These are phyloP conservation scores for Notiomystis cincta DNA, from an alignment of 2,113 vertebrate genomes.

Conservation along the genomic window DNA sequence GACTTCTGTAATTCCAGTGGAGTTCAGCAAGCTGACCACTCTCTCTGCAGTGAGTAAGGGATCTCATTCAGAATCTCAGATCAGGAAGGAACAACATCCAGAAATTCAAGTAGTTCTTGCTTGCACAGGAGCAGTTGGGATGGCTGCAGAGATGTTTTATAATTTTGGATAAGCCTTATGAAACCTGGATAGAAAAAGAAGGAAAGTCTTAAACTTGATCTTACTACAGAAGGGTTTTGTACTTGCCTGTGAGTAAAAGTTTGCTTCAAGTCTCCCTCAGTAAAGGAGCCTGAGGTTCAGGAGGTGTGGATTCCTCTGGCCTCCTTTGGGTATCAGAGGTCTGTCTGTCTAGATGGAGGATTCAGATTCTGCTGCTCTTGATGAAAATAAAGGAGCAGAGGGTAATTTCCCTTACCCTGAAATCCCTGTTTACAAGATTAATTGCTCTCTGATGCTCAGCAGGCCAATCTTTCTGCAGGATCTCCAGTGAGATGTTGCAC, in stretches of 20 bases:
- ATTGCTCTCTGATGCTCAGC: neutral
- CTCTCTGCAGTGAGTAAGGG: neutral
- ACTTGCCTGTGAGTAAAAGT: neutral
- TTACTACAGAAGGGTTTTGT: neutral
- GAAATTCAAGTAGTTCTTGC: neutral
- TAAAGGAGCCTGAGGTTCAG: neutral
- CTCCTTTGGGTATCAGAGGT: neutral
- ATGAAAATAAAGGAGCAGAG: neutral
- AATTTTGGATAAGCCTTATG: neutral
- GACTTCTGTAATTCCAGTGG: neutral
- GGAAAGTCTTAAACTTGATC: neutral
- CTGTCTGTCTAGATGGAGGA: neutral
- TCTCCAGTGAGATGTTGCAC: neutral
- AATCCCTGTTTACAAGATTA: neutral
- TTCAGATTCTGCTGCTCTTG: neutral
- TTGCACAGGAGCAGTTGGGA: neutral
- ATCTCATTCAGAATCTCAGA: neutral
- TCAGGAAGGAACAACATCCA: neutral
- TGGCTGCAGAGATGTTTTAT: neutral
- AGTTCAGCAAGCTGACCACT: neutral
- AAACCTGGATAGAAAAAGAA: neutral
- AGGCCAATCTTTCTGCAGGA: neutral
- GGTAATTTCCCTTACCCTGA: neutral
- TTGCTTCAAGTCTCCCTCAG: neutral
- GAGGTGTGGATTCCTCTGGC: neutral